A percentile compares a stretch with the other conserved stretches of the same genome.
phyloP scores from a whole-genome alignment of 2,797 vertebrate genomes.

The Cossypha polioptera region DNA sequence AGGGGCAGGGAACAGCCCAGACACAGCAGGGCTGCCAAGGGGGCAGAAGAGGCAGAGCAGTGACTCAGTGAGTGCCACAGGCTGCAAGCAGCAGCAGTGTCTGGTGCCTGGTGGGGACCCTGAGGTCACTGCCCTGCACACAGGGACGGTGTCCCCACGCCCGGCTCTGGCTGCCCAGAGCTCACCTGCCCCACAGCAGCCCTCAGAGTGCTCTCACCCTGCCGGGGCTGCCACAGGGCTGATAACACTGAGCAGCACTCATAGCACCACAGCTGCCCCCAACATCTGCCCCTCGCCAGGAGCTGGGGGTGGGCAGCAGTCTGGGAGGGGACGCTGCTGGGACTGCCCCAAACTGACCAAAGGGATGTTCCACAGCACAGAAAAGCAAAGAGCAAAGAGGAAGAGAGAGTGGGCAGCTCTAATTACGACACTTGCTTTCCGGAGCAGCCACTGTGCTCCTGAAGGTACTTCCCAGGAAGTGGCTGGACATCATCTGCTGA shows the following conservation, averaged over 20 bases:
- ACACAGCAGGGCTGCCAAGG: not conserved
- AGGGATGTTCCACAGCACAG: not conserved
- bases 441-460: not conserved
- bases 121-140: fast-evolving
- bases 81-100: not conserved
- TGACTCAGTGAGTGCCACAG: slow-evolving; percentile 61
- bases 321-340: not conserved
- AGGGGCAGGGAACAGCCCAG: not conserved
- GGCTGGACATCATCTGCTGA: not conserved
- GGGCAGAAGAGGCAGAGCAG: not conserved
- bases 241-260: not conserved
- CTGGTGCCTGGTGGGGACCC: not conserved
- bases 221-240: not conserved
- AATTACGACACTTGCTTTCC: not conserved
- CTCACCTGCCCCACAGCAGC: not conserved
- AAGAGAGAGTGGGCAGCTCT: not conserved
- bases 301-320: not conserved
- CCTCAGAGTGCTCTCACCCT: not conserved
- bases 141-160: not conserved
- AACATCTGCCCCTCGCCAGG: fast-evolving
- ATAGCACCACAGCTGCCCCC: not conserved
- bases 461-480: not conserved
- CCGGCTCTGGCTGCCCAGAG: not conserved
- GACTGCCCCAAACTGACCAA: not conserved
- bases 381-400: not conserved